Conservation (phyloP, 2,113 vertebrate species). For the Mixornis gularis region DNA sequence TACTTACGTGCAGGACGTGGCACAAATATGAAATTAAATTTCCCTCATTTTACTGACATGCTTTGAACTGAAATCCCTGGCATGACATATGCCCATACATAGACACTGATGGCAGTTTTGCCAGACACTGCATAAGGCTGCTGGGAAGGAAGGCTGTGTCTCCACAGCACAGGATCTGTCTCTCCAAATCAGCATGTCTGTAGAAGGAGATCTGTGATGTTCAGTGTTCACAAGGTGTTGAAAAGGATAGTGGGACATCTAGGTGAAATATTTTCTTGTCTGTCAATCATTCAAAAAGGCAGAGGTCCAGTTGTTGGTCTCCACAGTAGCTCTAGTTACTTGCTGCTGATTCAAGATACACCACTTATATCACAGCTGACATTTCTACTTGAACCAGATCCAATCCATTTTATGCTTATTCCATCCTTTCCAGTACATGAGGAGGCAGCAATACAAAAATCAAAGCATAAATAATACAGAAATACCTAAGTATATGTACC, state of each 20-base stretch:
- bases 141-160: not conserved
- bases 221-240: not conserved
- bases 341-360: constrained; percentile 19
- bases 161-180: not conserved
- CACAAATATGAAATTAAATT: not conserved
- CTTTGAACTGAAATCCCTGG: not conserved
- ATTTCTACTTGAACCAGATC: constrained; percentile 50
- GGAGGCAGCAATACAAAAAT: constrained; percentile 45
- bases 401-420: constrained; percentile 48
- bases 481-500: constrained; percentile 1
- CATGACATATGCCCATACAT: not conserved
- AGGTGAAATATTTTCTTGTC: not conserved
- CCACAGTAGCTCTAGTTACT: not conserved
- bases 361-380: constrained; percentile 22
- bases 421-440: constrained; percentile 14
- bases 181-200: not conserved
- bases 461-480: constrained; percentile 55
- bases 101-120: not conserved
- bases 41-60: not conserved
- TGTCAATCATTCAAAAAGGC: not conserved
- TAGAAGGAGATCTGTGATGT: not conserved
- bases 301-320: not conserved
- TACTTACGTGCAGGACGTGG: not conserved
- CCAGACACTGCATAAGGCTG: not conserved
- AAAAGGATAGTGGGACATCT: not conserved